Evolutionary conservation across 2,797 vertebrate genomes (phyloP), one percentile per base, ranked within the genome.

Genomic region (Gypaetus barbatus): DNA sequence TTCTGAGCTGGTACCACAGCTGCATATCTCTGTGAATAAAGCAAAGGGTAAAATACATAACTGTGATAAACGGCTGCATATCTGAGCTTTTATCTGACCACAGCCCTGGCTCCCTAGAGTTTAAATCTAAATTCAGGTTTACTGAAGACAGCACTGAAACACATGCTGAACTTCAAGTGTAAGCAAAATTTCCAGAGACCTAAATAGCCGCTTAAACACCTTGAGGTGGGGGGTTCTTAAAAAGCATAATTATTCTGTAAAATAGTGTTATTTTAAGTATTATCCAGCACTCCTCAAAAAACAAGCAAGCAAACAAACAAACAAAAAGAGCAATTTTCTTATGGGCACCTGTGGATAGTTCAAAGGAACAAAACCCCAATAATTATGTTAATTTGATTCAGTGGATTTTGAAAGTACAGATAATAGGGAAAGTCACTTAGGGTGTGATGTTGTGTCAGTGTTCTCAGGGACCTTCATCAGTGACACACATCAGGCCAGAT

Each of bases 1-100:
- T 97, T 69, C 98, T 98, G 68, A 98, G 97, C 96, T 98, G 98
- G 74, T 98, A 97, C 98, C 98, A 99, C 64, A 97, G 80, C 75
- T 99, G 98, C 46, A 98, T 87, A 7, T 98, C 97, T 91, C 99
- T 99, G 97, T 41, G 63, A 94, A 97, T 46, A 89, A 17, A 96
- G 49, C 43, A 73, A 74, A 51, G 30, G 44, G 44, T 31, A 76
- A 69, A 87, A 85, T 3, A 13, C 12, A 19, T 37, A 6, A 12
- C 25, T 46, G 33, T 39, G 49, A 61, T 33, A 39, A 3, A 44
- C 0, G 6, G 18, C 21, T 56, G 24, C 5, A 13, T 5, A 41
- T 15, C 37, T 48, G 66, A 88, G 51, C 28, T 56, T 33, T 66
- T 33, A 30, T 9, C 60, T 48, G 39, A 71, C 39, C 49, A 63